Evolutionary conservation across 2,888 invertebrate genomes (phyloP).

Genomic region (Poecilobothrus nobilitatus): DNA sequence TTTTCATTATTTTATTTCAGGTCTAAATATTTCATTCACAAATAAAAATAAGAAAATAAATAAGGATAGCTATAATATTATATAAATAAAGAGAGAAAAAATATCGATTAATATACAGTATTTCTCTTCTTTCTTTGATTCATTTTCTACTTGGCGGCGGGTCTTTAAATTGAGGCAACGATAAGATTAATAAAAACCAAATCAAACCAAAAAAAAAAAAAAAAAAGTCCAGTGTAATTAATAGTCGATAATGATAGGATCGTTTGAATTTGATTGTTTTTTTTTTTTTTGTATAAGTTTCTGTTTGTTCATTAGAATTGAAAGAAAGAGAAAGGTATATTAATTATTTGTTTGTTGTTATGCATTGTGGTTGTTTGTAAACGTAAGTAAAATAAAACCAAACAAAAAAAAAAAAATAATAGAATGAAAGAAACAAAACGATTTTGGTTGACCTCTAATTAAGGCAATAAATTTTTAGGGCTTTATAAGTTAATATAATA

Average conservation of each 20-base stretch:
- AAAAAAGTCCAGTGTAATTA: background rate
- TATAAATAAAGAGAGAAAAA: no score
- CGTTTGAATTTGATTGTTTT: background rate
- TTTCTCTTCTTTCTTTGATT: background rate
- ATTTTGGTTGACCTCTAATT: conserved; percentile 3
- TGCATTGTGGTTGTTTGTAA: no score
- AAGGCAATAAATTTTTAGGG: background rate
- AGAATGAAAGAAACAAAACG: background rate
- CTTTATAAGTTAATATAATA: background rate
- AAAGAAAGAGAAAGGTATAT: background rate
- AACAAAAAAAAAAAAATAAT: background rate
- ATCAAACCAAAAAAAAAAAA: no score
- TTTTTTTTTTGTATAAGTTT: background rate
- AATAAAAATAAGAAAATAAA: no score
- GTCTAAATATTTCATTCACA: no score
- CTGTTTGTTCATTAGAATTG: background rate
- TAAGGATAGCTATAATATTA: no score
- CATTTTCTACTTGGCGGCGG: background rate
- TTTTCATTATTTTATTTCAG: background rate
- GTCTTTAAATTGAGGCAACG: background rate
- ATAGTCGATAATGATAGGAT: conserved; percentile 6
- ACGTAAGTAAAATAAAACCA: no score
- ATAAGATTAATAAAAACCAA: no score
- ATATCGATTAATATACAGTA: background rate
- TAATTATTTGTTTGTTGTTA: no score